phyloP scores from a whole-genome alignment of 2,797 vertebrate genomes.

The Darevskia nairensis region DNA sequence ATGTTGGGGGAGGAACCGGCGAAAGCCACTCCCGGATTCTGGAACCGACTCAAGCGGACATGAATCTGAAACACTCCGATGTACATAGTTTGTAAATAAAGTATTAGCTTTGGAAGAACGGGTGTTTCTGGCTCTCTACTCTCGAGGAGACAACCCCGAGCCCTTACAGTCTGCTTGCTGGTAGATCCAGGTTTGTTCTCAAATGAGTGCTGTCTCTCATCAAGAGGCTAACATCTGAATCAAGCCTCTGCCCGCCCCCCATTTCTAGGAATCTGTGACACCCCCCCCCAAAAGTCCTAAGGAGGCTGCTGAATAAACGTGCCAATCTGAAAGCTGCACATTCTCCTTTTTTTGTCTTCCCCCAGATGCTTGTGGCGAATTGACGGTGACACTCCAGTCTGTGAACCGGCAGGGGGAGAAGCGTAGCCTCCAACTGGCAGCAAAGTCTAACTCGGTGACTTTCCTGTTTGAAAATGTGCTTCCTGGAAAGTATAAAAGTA shows the following conservation, averaged over 20 bases:
- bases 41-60: too few relatives aligned
- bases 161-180: too few relatives aligned
- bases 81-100: too few relatives aligned
- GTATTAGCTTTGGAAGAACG: too few relatives aligned
- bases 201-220: background rate
- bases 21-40: too few relatives aligned
- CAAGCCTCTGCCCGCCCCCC: too few relatives aligned
- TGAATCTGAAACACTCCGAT: too few relatives aligned
- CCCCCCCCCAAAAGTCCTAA: background rate
- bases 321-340: background rate
- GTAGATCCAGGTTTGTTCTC: background rate
- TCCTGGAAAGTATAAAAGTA: conserved; percentile 97
- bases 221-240: too few relatives aligned
- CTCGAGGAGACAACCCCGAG: too few relatives aligned
- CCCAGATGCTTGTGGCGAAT: conserved; percentile 89
- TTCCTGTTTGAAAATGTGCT: conserved; percentile 91
- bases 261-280: too few relatives aligned
- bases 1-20: too few relatives aligned
- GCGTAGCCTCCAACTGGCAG: conserved; percentile 85
- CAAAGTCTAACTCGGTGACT: conserved; percentile 79
- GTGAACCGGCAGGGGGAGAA: conserved; percentile 91
- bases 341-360: background rate
- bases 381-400: conserved; percentile 90
- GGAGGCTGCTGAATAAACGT: background rate
- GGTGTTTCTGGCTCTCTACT: too few relatives aligned